Base-by-base conservation (phyloP, 2,888 invertebrate genomes). In the Spialia ferax region DNA sequence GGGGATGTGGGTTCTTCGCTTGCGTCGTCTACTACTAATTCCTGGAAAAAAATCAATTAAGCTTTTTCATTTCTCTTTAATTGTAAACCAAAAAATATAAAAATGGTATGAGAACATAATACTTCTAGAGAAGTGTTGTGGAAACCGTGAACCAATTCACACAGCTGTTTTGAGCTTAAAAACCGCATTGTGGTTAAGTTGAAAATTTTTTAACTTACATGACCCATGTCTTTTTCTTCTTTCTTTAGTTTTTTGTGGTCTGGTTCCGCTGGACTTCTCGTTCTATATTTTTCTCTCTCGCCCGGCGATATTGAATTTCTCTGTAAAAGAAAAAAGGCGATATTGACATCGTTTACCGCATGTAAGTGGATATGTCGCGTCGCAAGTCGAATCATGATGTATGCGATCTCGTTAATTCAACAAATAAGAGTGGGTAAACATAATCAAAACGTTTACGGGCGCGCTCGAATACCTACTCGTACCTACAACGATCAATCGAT, bases 21-120 rank as follows among this genome's bases (percentile, higher is more conserved):
- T 62, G 98, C 98, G 80, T 98, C 99, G 88, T 99, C 99, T 26
- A 99, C 99, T 71, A 99, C 99, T 77, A 99, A 92, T 84, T 99
- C 98, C 94, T 98, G 97, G 84, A 98, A 98, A 3, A 32, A 20
- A 35, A n/a, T 42, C 5, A 4, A 15, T 42, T 42, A n/a, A 35
- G 1, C 15, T 42, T 42, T n/a, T 5, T 42, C 42, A 6, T 50
- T 11, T 50, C 11, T 20, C n/a, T 15, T 6, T 1, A 42, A 15
- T 5, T 15, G 42, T 11, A 15, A 42, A 15, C 42, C 6, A n/a
- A 38, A 42, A 1, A 42, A 42, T 2, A 4, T n/a, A 38, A 38
- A 38, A 38, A 38, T 38, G n/a, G 38, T 3, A 38, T 38, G 38
- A 45, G n/a, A 18, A 45, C 45, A 42, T 23, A 26, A 54, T 54